Evolutionary conservation across 2,888 invertebrate species (phyloP), one percentile per base, ranked within the genome.

Genomic region (Troides helena): DNA sequence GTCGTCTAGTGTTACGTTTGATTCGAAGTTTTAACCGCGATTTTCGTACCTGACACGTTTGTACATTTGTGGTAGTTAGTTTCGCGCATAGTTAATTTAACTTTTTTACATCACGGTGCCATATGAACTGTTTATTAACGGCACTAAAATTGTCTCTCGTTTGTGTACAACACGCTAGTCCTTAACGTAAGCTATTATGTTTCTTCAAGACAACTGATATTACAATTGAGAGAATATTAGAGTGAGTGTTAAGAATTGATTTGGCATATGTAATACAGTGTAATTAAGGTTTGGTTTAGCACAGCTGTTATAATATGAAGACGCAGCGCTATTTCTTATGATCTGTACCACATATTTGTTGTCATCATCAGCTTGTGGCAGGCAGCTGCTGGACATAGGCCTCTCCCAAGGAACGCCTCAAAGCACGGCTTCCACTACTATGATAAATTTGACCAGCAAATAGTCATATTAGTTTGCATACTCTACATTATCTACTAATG

Each of bases 1-100:
- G 89, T 83, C 82, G 82, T 82, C 81, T 83, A 76, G 84, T 82
- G 81, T 83, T 58, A 81, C 18, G 18, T 53, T 77, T 88, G 86
- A 85, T 85, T 58, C 14, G 25, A 65, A 58, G 43, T 66, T 14
- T 62, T 10, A 36, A 46, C n/a, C 21, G 8, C 58, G n/a, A 64
- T n/a, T 23, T 71, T 58, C 23, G 65, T 68, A 71, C 68, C 68
- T 68, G 68, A 65, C 58, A 60, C 39, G 63, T 59, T 63, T 67
- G 63, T 70, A 68, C 58, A 68, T 71, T 57, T 60, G 30, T 58
- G 50, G 46, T 71, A 65, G 56, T 61, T 60, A 71, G 57, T 65
- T 30, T 23, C 36, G 46, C 56, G 59, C 62, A 63, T 64, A 64
- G 46, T 70, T 65, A 57, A 57, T 59, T 71, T 53, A 58, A 67